Percentiles rank a stretch among this genome's conserved stretches.
These are phyloP conservation scores for Falco punctatus DNA, from an alignment of 2,113 vertebrate species.

Conservation along the genomic window DNA sequence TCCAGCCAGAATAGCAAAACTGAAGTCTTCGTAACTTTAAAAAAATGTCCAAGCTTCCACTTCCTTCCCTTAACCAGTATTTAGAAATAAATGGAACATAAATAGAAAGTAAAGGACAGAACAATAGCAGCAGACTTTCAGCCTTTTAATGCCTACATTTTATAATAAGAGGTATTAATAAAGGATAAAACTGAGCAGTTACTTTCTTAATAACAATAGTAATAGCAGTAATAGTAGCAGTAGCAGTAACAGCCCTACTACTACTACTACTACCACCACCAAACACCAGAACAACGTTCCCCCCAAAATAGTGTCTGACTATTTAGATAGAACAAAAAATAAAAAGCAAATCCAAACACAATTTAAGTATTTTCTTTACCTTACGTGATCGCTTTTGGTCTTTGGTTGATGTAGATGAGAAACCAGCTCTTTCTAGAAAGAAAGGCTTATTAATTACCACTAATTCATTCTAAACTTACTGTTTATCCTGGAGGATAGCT, in stretches of 20 bases:
- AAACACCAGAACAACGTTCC: not conserved
- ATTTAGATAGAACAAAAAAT: not conserved
- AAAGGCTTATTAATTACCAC: not conserved
- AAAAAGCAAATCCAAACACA: not conserved
- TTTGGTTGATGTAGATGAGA: constrained; percentile 64
- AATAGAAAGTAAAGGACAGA: not conserved
- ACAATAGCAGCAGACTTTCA: not conserved
- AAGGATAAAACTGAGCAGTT: not conserved
- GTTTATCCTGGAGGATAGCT: not conserved
- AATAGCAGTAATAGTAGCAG: too few relatives aligned
- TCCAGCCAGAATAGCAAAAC: not conserved
- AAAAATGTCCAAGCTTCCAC: not conserved
- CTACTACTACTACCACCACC: too few relatives aligned
- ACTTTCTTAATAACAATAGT: not conserved
- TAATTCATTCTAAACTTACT: not conserved
- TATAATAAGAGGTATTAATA: not conserved
- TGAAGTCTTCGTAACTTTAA: not conserved
- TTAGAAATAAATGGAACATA: not conserved
- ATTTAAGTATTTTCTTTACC: not conserved
- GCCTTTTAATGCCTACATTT: not conserved
- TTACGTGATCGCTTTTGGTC: not conserved
- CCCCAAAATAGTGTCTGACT: not conserved
- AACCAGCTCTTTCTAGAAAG: constrained; percentile 76
- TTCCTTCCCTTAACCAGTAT: not conserved
- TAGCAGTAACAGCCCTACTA: too few relatives aligned